Evolutionary conservation across 1,140 invertebrate species (phyloP), one percentile per base, ranked within the genome.

Genomic region (Drosophila kanapiae): DNA sequence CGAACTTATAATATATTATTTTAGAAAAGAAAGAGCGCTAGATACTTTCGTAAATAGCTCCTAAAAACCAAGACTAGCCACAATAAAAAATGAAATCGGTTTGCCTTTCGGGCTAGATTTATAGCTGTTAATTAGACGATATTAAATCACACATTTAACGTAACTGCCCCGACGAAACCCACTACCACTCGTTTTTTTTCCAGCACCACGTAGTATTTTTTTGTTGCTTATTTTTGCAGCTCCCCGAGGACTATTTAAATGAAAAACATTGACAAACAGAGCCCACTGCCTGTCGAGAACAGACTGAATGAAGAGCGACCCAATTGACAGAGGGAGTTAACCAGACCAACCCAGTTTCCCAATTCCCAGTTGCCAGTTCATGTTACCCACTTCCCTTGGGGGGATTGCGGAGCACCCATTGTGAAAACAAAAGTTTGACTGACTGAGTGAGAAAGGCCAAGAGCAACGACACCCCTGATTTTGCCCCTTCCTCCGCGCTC

Each of bases 391-490:
- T 38, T 38, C 33, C 51, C 51, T 23, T 14, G n/a, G 11, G 11
- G n/a, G 14, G 16, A 35, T 23, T 23, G 10, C 3, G 31, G n/a
- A 16, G 27, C 38, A 27, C 47, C 35, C 16, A 53, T 53, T 54
- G 58, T 65, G 76, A 84, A 84, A 78, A 88, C 84, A 87, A 88
- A 88, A 87, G 84, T 87, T 88, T 87, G 84, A 87, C 84, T 77
- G 84, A 88, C 77, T 87, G 84, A 72, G 56, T 72, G 80, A 67
- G 84, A 87, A 88, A 88, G 77, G 84, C 84, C 84, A 87, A 88
- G 85, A 87, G 84, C 84, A 88, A 68, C 51, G 59, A 75, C 35
- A 61, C 57, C 54, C 63, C 43, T 18, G 40, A 42, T 11, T 37
- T 23, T 38, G n/a, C 16, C 54, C 10, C 29, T 3, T 23, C 1